Percentiles rank a stretch among this genome's conserved stretches.
Conservation (phyloP, 2,888 invertebrate genomes). For the Noctua janthina region DNA sequence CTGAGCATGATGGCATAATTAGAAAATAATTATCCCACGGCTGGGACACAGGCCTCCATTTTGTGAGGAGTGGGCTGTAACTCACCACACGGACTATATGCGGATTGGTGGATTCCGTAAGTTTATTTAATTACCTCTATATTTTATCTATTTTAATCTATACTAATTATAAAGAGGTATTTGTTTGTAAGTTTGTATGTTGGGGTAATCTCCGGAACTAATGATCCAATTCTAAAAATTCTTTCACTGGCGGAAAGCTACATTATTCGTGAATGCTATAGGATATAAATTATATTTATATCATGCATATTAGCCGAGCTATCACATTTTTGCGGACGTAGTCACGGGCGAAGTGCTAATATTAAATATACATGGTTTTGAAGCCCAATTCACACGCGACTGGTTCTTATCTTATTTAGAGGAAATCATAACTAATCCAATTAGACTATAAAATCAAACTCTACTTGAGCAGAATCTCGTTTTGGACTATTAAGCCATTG, state of each 20-base stretch:
- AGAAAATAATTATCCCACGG: neutral
- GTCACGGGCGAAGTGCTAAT: too few species aligned
- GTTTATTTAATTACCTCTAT: neutral
- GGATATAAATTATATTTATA: too few species aligned
- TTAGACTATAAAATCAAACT: constrained; percentile 37
- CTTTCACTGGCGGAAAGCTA: too few species aligned
- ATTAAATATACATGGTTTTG: neutral
- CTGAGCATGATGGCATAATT: neutral
- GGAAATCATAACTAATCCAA: constrained; percentile 52
- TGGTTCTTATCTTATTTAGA: constrained; percentile 27
- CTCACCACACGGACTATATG: too few species aligned
- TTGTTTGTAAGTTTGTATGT: too few species aligned
- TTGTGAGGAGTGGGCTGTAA: neutral
- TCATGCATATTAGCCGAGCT: too few species aligned
- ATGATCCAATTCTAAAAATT: too few species aligned
- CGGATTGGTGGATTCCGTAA: neutral
- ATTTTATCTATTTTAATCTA: neutral
- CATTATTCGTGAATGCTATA: too few species aligned
- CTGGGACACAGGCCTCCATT: neutral
- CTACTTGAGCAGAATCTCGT: constrained; percentile 23
- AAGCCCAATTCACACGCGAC: constrained; percentile 43
- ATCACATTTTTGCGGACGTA: too few species aligned
- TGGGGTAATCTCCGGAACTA: too few species aligned
- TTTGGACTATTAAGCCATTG: constrained; percentile 12
- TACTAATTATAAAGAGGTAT: too few species aligned